These are phyloP conservation scores for Pseudomyrmex gracilis DNA, from an alignment of 1,140 invertebrate genomes.

Conservation along the genomic window DNA sequence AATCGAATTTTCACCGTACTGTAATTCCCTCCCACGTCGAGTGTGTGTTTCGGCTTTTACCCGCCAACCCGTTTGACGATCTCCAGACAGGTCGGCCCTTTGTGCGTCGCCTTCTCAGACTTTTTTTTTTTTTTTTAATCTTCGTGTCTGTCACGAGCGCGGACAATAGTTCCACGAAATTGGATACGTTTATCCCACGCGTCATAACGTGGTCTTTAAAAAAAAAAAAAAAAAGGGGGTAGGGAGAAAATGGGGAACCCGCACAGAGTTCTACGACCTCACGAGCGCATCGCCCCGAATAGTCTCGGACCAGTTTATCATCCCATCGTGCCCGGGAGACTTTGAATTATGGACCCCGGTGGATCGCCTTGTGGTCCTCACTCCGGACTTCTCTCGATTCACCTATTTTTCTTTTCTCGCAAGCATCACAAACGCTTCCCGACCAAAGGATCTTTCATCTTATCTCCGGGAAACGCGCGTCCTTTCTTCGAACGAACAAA, in stretches of 20 bases:
- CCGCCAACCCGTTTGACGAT: constrained; percentile 42
- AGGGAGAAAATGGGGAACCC: background rate
- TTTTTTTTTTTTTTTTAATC: constrained; percentile 3
- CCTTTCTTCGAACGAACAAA: constrained; percentile 17
- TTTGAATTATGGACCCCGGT: constrained; percentile 57
- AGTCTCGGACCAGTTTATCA: constrained; percentile 66
- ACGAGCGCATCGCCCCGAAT: constrained; percentile 59
- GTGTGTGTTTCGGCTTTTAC: constrained; percentile 10
- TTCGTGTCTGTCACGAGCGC: constrained; percentile 33
- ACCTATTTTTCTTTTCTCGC: constrained; percentile 35
- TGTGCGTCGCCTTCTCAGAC: background rate
- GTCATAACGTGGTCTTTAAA: constrained; percentile 41
- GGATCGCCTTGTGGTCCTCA: background rate
- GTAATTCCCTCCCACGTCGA: background rate
- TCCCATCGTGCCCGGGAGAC: constrained; percentile 50
- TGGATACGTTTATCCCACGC: constrained; percentile 70
- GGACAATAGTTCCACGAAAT: constrained; percentile 69
- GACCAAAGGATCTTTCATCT: constrained; percentile 14
- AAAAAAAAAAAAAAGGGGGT: constrained; percentile 33
- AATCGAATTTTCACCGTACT: constrained; percentile 31
- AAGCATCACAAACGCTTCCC: constrained; percentile 2
- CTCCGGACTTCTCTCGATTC: constrained; percentile 5
- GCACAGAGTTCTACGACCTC: constrained; percentile 65
- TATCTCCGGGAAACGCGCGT: background rate
- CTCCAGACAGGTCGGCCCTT: constrained; percentile 54